Base-by-base conservation (phyloP, 2,888 invertebrate species). In the Brachyopa scutellaris region DNA sequence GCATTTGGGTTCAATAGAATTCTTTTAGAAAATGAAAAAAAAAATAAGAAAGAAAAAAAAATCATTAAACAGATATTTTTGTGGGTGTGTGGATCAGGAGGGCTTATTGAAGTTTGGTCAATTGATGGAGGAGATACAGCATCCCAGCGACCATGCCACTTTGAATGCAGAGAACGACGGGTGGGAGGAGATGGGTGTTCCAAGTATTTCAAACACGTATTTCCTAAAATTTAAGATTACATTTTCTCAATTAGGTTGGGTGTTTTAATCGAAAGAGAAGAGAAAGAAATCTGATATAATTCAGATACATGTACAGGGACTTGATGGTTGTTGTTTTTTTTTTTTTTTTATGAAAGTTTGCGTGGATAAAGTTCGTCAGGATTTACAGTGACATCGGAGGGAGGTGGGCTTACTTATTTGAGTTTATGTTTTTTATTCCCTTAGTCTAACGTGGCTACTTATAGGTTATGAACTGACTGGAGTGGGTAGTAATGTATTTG, bases 141-240 rank as follows among this genome's bases (percentile, higher is more conserved):
- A 3, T 33, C 31, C 51, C 26, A n/a, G 26, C 26, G 3, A 26
- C 6, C 6, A 5, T 26, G 26, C 26, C 6, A 6, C 26, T 5
- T n/a, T 26, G 26, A 26, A 3, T 26, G 6, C 26, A 26, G 26
- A 26, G 26, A 6, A 5, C 6, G 26, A n/a, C n/a, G n/a, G n/a
- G n/a, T n/a, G n/a, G n/a, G n/a, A 17, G 15, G n/a, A 11, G 9
- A 11, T 11, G 19, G n/a, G 6, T 19, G 17, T 21, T 31, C 19
- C 9, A 42, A 33, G 61, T 73, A 73, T 73, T 73, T 73, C 73
- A 64, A 62, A 64, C 73, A 73, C 73, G 62, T 73, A 53, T 42
- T 53, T 33, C 53, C 23, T 31, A 26, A 62, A 69, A 57, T 69
- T 57, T 7, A 45, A 38, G 73, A 64, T 55, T 55, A 62, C 51